A percentile compares a stretch with the other conserved stretches of the same genome.
Evolutionary conservation across 2,888 invertebrate species (phyloP).

Genomic region (Cyclophora punctaria): DNA sequence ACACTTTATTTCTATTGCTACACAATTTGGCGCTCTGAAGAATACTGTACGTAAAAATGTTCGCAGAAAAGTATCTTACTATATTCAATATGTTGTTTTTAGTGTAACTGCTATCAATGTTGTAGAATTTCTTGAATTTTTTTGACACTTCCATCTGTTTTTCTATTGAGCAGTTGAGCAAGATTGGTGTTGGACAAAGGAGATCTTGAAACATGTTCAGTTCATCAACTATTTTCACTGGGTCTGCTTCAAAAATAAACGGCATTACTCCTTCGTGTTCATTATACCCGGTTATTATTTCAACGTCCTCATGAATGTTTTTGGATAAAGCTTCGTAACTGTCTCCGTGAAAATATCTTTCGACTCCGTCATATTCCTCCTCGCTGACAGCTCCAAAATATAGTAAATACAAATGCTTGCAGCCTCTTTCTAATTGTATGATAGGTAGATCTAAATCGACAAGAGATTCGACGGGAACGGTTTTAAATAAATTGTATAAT

Average conservation of each 20-base stretch:
- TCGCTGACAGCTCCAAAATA: conserved; percentile 30
- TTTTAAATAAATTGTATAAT: conserved; percentile 29
- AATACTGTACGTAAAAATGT: conserved; percentile 18
- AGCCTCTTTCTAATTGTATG: too few species aligned
- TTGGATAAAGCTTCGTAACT: conserved; percentile 41
- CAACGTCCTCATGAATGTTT: conserved; percentile 71
- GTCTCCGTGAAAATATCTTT: conserved; percentile 36
- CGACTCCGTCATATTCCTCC: conserved; percentile 29
- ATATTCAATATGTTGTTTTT: too few species aligned
- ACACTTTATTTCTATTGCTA: conserved; percentile 22
- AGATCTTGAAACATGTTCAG: too few species aligned
- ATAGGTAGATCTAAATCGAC: conserved; percentile 10
- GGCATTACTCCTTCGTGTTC: conserved; percentile 64
- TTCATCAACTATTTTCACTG: too few species aligned
- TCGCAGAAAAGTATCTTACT: too few species aligned
- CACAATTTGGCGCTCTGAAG: conserved; percentile 27
- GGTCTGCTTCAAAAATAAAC: too few species aligned
- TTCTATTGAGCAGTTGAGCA: too few species aligned
- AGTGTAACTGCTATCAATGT: too few species aligned
- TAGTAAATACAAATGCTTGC: conserved; percentile 5
- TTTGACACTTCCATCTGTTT: too few species aligned
- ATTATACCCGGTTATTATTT: conserved; percentile 80
- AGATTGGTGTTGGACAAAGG: too few species aligned
- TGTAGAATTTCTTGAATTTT: too few species aligned
- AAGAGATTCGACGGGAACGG: conserved; percentile 22